These are phyloP conservation scores for Colossoma macropomum DNA, from an alignment of 2,113 vertebrate species.

Conservation along the genomic window DNA sequence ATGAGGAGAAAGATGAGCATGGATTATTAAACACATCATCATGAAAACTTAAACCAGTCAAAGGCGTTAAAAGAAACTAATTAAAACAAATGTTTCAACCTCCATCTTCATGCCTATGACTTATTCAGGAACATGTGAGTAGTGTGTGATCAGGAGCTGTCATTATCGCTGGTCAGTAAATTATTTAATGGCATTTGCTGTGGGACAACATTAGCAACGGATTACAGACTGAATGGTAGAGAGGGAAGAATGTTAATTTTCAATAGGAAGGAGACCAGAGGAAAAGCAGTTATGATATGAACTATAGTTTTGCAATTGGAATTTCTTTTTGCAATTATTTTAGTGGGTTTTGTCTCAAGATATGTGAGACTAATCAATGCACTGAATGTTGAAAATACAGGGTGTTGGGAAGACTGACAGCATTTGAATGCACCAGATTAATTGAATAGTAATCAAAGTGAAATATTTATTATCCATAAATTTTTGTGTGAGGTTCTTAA, in stretches of 20 bases:
- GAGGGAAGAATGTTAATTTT: constrained; percentile 1
- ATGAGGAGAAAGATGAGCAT: constrained; percentile 63
- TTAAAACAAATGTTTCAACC: constrained; percentile 70
- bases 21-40: constrained; percentile 68
- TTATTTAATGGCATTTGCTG: constrained; percentile 56
- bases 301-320: constrained; percentile 14
- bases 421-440: neutral
- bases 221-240: constrained; percentile 31
- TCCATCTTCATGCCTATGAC: constrained; percentile 59
- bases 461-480: neutral
- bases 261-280: constrained; percentile 2
- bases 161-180: constrained; percentile 60
- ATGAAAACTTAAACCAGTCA: constrained; percentile 67
- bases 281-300: neutral
- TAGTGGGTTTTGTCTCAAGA: constrained; percentile 4
- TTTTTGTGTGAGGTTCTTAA: neutral
- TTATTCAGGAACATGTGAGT: constrained; percentile 62
- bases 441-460: neutral
- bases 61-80: constrained; percentile 67
- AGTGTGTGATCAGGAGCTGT: constrained; percentile 50
- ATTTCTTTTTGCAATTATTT: neutral
- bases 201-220: constrained; percentile 46
- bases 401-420: neutral
- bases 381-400: constrained; percentile 4
- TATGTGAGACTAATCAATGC: constrained; percentile 24